Evolutionary conservation across 2,797 vertebrate genomes (phyloP), one percentile per base, ranked within the genome.

Genomic region (Orestias chungarensis): DNA sequence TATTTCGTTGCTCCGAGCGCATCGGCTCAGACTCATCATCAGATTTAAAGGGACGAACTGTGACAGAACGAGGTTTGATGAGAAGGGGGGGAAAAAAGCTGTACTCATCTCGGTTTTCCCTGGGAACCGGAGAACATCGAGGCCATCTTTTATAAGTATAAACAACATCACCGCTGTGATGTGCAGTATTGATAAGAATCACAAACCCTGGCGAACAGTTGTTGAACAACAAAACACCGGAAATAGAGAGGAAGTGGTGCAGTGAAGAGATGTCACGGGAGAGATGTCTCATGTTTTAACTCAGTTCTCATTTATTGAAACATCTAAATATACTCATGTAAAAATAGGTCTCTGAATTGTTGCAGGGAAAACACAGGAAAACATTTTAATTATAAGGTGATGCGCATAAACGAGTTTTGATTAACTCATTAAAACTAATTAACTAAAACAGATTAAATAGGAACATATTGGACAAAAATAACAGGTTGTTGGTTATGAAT

Each of bases 1-100:
- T 90, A 90, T 87, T 77, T 76, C 70, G 55, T 8, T 18, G 87
- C 84, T 87, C 70, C 42, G 33, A 89, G 85, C 71, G 59, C 43
- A 15, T 49, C 79, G 65, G 80, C 82, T 84, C 40, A 42, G 43
- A 57, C 74, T 87, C 82, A 82, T 82, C 82, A 80, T 65, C 57
- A 23, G 77, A 66, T 70, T 76, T 80, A 79, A 74, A 75, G 69
- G 76, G 64, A 81, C 59, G 29, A 76, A 69, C 33, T 73, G 68
- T 80, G 82, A 87, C 84, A 83, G 81, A 81, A 76, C 15, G 40
- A 73, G 73, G 73, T 76, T 67, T 25, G 27, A 54, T 31, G 43
- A 73, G 66, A 20, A 64, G 46, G 38, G 0, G 6, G 55, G 50
- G 67, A 80, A 79, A 79, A 27, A 33, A 75, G 69, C 57, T 75